Conservation (phyloP, 1,140 invertebrate species). For the Acromyrmex heyeri region DNA sequence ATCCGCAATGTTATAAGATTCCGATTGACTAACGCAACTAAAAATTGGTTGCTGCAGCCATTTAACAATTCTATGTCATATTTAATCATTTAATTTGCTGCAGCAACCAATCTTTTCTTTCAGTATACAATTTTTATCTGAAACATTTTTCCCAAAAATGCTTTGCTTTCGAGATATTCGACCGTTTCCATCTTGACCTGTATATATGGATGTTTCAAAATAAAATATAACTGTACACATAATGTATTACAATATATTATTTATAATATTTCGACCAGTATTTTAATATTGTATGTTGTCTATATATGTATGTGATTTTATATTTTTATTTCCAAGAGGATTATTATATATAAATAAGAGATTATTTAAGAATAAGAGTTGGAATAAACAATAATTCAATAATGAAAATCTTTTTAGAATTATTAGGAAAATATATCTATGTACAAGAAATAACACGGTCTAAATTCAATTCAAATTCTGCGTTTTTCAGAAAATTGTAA, state of each 20-base stretch:
- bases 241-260: not conserved
- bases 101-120: too few species aligned
- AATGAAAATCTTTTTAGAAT: not conserved
- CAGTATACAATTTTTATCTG: too few species aligned
- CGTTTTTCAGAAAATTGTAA: not conserved
- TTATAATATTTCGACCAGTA: not conserved
- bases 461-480: not conserved
- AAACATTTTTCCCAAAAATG: too few species aligned
- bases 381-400: not conserved
- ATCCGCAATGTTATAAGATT: too few species aligned
- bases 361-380: not conserved
- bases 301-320: not conserved
- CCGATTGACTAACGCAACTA: too few species aligned
- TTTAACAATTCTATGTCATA: too few species aligned
- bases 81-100: too few species aligned
- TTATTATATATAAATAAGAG: not conserved
- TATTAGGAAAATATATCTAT: not conserved
- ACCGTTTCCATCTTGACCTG: too few species aligned
- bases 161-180: too few species aligned
- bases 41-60: too few species aligned
- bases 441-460: not conserved
- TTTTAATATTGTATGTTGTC: not conserved
- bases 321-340: not conserved
- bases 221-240: not conserved
- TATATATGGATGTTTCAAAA: not conserved